Evolutionary conservation across 2,797 vertebrate genomes (phyloP), one percentile per base, ranked within the genome.

Genomic region (Remorina albescens): DNA sequence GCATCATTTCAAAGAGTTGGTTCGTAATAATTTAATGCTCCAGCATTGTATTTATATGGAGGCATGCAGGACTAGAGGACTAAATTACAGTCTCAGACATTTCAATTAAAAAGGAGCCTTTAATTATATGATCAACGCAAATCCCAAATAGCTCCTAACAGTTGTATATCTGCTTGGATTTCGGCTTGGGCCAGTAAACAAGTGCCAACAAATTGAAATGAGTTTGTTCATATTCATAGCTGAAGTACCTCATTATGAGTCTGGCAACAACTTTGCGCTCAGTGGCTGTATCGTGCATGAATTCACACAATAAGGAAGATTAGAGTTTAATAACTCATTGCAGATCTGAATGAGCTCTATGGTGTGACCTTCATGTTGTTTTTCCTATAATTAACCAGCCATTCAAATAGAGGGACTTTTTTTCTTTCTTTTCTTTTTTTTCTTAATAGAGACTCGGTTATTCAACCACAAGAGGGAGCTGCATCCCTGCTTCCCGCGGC

Each of bases 401-500:
- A 61, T 65, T 46, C 6, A 70, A 44, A 39, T 19, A 55, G 30
- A 67, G 65, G 10, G 66, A 28, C n/a, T 23, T 13, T 18, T 44
- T 64, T n/a, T n/a, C n/a, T n/a, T n/a, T n/a, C n/a, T n/a, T n/a
- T 64, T 44, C n/a, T n/a, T n/a, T n/a, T n/a, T 5, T 25, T 39
- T 25, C 49, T 70, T 36, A 23, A 6, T 26, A 49, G 42, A 28
- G n/a, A 73, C 18, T 68, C 51, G 54, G 15, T 77, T 63, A 23
- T 23, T 60, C 55, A 51, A 21, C 85, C 91, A 86, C 81, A 49
- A 86, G 90, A 83, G 54, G 87, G 83, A 21, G 83, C 84, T 78
- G 69, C 60, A 25, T 59, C 30, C 66, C 65, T 67, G 51, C 88
- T 90, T 93, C 88, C 90, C 74, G 36, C 80, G 72, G 89, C 89